Conservation (phyloP, 2,888 invertebrate genomes). For the Periphyllus acericola region DNA sequence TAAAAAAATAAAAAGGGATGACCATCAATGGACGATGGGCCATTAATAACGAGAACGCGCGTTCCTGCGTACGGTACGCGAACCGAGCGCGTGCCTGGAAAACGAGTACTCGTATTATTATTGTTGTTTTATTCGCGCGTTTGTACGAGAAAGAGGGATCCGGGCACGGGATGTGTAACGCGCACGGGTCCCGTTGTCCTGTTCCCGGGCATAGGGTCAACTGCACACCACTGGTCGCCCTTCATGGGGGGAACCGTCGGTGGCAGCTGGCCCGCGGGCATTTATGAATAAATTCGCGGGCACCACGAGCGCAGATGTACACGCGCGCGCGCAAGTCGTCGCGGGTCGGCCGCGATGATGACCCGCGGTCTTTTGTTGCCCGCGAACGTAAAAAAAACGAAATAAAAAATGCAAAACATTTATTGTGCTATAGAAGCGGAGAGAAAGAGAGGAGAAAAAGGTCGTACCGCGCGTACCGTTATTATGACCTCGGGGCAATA, state of each 20-base stretch:
- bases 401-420: neutral
- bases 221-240: slow-evolving; percentile 28
- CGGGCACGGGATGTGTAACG: neutral
- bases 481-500: slow-evolving; percentile 35
- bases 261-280: slow-evolving; percentile 57
- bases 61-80: neutral
- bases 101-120: neutral
- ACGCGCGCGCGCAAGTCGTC: slow-evolving; percentile 3
- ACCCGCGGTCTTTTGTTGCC: slow-evolving; percentile 61
- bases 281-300: slow-evolving; percentile 62
- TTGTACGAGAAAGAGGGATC: neutral
- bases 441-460: slow-evolving; percentile 11
- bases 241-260: neutral
- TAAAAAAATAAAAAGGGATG: slow-evolving; percentile 24
- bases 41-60: slow-evolving; percentile 2
- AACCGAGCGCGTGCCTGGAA: neutral
- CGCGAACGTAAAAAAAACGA: slow-evolving; percentile 22
- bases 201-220: slow-evolving; percentile 40
- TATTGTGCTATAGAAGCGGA: neutral
- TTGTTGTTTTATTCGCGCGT: neutral
- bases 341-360: slow-evolving; percentile 48
- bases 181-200: neutral
- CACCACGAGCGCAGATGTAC: slow-evolving; percentile 41
- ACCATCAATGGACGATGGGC: slow-evolving; percentile 13
- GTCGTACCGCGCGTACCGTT: slow-evolving; percentile 20